These are phyloP conservation scores for Elephas maximus DNA, from an alignment of 2,113 vertebrate genomes.

Conservation along the genomic window DNA sequence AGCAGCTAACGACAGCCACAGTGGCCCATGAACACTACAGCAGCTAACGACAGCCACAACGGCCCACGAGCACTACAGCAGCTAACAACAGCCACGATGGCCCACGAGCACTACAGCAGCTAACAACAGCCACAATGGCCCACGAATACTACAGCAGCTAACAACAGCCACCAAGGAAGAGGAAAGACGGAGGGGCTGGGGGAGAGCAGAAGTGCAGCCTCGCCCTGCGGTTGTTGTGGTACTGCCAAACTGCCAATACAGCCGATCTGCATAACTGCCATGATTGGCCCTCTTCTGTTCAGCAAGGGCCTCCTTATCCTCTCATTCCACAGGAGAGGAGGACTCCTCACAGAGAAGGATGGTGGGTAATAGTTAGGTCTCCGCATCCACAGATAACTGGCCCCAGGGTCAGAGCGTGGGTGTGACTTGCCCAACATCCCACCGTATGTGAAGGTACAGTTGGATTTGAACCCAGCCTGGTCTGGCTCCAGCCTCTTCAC, in stretches of 20 bases:
- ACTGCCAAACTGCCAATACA: not conserved
- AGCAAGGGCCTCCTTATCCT: not conserved
- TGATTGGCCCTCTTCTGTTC: not conserved
- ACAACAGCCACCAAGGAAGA: not conserved
- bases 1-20: no score
- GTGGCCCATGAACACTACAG: no score
- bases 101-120: no score
- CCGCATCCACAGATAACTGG: not conserved
- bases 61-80: no score
- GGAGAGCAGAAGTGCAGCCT: not conserved
- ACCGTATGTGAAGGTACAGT: not conserved
- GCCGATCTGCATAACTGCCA: not conserved
- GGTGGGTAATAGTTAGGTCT: not conserved
- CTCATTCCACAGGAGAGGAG: not conserved
- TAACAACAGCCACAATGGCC: not conserved
- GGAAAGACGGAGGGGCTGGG: not conserved
- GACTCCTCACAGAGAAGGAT: not conserved
- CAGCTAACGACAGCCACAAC: no score
- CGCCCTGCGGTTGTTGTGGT: not conserved
- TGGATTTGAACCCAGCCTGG: conserved; percentile 49
- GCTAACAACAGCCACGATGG: no score
- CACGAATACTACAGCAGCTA: not conserved
- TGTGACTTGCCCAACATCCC: not conserved
- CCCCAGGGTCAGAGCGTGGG: not conserved
- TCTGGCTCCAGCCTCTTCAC: not conserved